Evolutionary conservation across 2,888 invertebrate species (phyloP).

Genomic region (Chironomus riparius): DNA sequence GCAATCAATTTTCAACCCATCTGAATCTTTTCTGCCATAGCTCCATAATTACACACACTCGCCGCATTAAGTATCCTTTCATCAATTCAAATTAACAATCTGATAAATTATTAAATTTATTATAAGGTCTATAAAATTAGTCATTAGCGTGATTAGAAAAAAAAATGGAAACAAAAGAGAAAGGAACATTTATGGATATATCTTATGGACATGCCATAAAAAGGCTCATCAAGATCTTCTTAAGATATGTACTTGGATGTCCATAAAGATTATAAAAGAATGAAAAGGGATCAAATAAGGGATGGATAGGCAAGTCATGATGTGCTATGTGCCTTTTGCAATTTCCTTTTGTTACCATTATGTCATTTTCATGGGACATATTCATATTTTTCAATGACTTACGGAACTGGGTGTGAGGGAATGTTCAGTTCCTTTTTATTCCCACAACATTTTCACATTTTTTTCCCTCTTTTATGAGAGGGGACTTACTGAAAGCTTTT

Average conservation of each 20-base stretch:
- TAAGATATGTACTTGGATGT: too few species aligned
- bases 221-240: too few species aligned
- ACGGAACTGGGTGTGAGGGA: too few species aligned
- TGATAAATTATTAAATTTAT: conserved; percentile 25
- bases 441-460: neutral
- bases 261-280: neutral
- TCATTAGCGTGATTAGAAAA: too few species aligned
- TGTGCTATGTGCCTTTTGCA: neutral
- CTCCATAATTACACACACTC: too few species aligned
- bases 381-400: too few species aligned
- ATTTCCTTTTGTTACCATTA: neutral
- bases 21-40: too few species aligned
- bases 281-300: neutral
- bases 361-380: neutral
- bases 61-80: neutral
- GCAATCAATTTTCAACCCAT: too few species aligned
- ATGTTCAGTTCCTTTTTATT: neutral
- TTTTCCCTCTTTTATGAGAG: neutral
- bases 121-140: neutral
- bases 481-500: conserved; percentile 10
- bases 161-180: too few species aligned
- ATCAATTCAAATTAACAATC: conserved; percentile 14
- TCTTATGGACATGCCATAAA: too few species aligned
- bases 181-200: too few species aligned
- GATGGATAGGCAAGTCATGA: too few species aligned